Conservation (phyloP, 2,888 invertebrate species). For the Athalia rosae region DNA sequence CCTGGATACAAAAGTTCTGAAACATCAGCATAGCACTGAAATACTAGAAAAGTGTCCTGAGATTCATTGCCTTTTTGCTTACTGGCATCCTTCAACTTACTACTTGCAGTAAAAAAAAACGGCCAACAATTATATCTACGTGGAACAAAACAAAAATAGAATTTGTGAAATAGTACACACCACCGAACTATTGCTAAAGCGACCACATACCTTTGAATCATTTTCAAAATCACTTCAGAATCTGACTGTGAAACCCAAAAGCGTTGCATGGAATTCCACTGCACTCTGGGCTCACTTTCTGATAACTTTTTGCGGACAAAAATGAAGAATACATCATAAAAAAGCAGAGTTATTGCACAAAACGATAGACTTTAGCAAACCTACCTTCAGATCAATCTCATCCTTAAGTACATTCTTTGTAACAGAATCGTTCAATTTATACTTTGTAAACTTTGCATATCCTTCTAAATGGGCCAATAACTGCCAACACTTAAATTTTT, state of each 20-base stretch:
- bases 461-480: conserved; percentile 57
- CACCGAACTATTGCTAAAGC: not conserved
- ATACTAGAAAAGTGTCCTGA: conserved; percentile 47
- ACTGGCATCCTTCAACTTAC: not conserved
- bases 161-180: not conserved
- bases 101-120: conserved; percentile 56
- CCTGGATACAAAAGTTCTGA: conserved; percentile 65
- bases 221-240: conserved; percentile 21
- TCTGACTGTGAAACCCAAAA: conserved; percentile 17
- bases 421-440: conserved; percentile 58
- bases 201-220: conserved; percentile 11
- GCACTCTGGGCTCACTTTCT: conserved; percentile 15
- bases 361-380: not conserved
- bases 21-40: conserved; percentile 61
- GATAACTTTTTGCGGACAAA: conserved; percentile 3
- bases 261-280: conserved; percentile 41
- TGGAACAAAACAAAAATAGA: conserved; percentile 28
- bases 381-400: conserved; percentile 58
- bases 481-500: conserved; percentile 61
- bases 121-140: conserved; percentile 63
- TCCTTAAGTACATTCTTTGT: conserved; percentile 55
- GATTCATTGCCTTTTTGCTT: conserved; percentile 37
- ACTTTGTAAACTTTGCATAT: conserved; percentile 62
- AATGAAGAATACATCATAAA: not conserved
- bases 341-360: not conserved